A percentile compares a stretch with the other conserved stretches of the same genome.
Evolutionary conservation across 2,888 invertebrate genomes (phyloP).

Genomic region (Ctena decussata): DNA sequence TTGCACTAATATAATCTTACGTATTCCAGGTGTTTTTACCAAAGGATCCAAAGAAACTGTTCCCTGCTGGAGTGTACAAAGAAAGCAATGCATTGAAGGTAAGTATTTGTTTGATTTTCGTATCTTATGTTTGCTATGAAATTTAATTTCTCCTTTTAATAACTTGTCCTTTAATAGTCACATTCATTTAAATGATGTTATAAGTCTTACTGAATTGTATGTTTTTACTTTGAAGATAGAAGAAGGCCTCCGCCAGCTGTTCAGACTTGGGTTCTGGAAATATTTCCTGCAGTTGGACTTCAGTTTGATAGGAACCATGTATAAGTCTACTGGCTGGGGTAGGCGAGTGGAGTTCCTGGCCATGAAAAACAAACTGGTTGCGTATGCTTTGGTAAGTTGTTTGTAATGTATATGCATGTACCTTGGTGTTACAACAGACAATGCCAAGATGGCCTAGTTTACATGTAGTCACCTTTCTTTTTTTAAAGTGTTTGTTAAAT

Average conservation of each 20-base stretch:
- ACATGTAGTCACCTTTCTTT: no score
- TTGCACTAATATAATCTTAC: no score
- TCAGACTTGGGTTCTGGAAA: slow-evolving; percentile 28
- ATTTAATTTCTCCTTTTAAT: no score
- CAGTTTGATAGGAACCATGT: slow-evolving; percentile 1
- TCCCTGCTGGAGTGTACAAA: background rate
- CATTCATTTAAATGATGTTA: no score
- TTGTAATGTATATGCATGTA: no score
- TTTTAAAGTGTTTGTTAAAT: no score
- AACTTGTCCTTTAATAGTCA: no score
- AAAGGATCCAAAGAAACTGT: background rate
- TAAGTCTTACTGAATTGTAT: no score
- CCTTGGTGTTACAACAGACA: no score
- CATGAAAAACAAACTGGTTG: slow-evolving; percentile 19
- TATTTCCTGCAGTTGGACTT: slow-evolving; percentile 18
- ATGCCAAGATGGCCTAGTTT: no score
- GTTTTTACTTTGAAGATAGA: slow-evolving; percentile 27
- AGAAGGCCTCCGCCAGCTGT: slow-evolving; percentile 34
- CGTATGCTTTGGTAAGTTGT: slow-evolving; percentile 29
- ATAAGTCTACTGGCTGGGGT: background rate
- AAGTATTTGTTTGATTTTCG: background rate
- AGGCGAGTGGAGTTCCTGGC: slow-evolving; percentile 17
- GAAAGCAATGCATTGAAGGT: background rate
- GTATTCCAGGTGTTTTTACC: slow-evolving; percentile 11
- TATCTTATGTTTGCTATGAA: no score